Evolutionary conservation across 1,140 invertebrate genomes (phyloP).

Genomic region (Glomeris maerens): DNA sequence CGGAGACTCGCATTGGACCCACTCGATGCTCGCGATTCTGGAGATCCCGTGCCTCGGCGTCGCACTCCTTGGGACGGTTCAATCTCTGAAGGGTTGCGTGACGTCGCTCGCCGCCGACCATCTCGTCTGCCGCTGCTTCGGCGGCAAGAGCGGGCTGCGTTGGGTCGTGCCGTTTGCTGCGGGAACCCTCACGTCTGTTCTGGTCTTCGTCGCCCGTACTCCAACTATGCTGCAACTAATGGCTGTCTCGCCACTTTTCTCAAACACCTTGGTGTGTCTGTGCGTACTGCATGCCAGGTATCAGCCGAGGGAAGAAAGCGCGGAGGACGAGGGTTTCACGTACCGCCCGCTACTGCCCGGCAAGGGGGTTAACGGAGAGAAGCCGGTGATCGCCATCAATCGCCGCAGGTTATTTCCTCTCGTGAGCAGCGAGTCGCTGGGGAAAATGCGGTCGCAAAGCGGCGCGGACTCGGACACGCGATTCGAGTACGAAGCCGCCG

Average conservation of each 20-base stretch:
- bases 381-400: background rate
- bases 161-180: background rate
- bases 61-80: background rate
- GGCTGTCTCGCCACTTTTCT: background rate
- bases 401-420: background rate
- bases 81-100: background rate
- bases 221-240: conserved; percentile 1
- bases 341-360: background rate
- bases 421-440: background rate
- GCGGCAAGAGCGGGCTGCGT: background rate
- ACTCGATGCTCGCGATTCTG: no score
- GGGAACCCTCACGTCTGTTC: background rate
- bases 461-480: no score
- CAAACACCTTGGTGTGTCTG: background rate
- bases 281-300: conserved; percentile 3
- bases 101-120: conserved; percentile 2
- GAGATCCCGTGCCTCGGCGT: background rate
- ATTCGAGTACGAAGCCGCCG: no score
- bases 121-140: conserved; percentile 1
- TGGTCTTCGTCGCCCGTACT: background rate
- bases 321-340: background rate
- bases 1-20: no score
- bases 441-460: background rate
- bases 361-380: background rate
- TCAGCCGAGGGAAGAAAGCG: background rate